These are phyloP conservation scores for Rhabdomys dilectus DNA, from an alignment of 2,113 vertebrate species.

Conservation along the genomic window DNA sequence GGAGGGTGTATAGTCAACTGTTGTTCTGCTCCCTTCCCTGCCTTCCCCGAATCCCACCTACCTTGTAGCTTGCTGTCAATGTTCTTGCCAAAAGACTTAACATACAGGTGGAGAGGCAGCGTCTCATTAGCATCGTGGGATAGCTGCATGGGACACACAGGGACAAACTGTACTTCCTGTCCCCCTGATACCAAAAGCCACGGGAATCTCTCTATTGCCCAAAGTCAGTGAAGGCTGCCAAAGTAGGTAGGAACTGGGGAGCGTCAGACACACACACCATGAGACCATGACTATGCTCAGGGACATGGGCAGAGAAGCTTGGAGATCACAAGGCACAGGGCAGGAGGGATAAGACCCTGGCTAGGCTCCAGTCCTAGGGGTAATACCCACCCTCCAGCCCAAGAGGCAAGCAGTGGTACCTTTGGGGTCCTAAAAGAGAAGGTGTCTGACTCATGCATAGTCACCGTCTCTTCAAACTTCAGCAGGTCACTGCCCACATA, in stretches of 20 bases:
- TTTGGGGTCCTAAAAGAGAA: constrained; percentile 86
- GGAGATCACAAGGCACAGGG: too few species aligned
- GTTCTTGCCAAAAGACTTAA: constrained; percentile 89
- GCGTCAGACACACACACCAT: background rate
- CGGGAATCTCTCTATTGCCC: fast-evolving
- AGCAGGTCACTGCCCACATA: constrained; percentile 84
- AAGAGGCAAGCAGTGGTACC: constrained; percentile 76
- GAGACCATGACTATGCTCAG: background rate
- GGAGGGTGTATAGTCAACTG: background rate
- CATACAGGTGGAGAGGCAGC: constrained; percentile 91
- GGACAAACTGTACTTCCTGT: background rate
- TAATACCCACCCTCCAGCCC: fast-evolving
- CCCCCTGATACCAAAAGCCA: background rate
- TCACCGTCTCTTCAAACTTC: constrained; percentile 82
- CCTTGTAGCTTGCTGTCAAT: constrained; percentile 96
- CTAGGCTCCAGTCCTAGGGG: background rate
- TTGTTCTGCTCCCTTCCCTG: fast-evolving
- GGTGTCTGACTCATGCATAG: constrained; percentile 55
- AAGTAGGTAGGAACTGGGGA: background rate
- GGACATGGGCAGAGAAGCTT: background rate
- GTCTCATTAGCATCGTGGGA: constrained; percentile 91
- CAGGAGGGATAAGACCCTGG: background rate
- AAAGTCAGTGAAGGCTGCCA: background rate
- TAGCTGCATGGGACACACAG: constrained; percentile 85
- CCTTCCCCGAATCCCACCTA: constrained; percentile 72